Conservation (phyloP, 2,113 vertebrate species). For the Fukomys damarensis region DNA sequence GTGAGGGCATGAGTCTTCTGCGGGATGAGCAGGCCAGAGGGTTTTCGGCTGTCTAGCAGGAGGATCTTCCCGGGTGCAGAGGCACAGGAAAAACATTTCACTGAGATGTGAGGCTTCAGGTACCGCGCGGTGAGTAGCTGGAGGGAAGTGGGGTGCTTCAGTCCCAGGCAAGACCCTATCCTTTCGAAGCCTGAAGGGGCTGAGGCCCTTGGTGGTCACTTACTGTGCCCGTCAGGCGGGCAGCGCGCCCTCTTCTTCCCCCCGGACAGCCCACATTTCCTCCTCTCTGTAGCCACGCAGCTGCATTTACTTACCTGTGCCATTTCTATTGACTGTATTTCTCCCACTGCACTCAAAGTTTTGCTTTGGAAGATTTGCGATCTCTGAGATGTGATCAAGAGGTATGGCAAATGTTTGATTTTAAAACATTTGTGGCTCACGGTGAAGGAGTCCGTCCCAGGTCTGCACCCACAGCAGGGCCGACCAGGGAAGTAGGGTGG, state of each 20-base stretch:
- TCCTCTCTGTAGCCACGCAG: background rate
- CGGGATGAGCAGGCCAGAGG: background rate
- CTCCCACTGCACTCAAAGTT: background rate
- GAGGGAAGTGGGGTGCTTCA: background rate
- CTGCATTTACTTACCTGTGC: background rate
- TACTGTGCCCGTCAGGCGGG: background rate
- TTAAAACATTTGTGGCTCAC: no score
- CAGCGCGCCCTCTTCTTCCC: rapidly evolving
- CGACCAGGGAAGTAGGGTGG: no score
- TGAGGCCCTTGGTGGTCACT: background rate
- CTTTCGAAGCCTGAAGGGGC: background rate
- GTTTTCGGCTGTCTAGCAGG: background rate
- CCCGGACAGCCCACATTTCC: background rate
- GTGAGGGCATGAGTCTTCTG: background rate
- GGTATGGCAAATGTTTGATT: background rate
- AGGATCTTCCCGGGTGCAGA: background rate
- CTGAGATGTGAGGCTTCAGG: background rate
- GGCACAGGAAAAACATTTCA: background rate
- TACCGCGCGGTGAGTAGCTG: background rate
- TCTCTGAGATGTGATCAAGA: background rate
- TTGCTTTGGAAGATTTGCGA: background rate
- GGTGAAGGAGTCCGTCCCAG: no score
- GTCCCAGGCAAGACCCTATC: background rate
- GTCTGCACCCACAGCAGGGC: no score
- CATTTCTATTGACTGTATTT: background rate